Evolutionary conservation across 2,888 invertebrate species (phyloP).

Genomic region (Nymphalis polychloros): DNA sequence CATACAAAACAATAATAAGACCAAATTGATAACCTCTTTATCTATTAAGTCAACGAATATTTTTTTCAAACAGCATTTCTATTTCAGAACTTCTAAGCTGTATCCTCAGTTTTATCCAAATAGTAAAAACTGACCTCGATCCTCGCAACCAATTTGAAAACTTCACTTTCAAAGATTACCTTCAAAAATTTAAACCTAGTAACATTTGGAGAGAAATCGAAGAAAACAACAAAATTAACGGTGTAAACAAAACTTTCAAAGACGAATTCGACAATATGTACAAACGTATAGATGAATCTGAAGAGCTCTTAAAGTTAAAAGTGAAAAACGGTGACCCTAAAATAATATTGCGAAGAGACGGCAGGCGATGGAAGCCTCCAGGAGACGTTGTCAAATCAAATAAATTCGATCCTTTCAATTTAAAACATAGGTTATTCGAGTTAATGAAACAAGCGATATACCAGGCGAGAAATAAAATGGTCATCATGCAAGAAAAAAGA

Average conservation of each 20-base stretch:
- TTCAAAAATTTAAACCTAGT: conserved; percentile 49
- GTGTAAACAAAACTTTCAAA: conserved; percentile 38
- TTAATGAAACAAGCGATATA: conserved; percentile 63
- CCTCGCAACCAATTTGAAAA: conserved; percentile 12
- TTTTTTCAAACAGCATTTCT: not conserved
- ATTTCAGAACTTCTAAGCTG: conserved; percentile 1
- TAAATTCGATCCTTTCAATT: conserved; percentile 41
- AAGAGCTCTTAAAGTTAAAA: conserved; percentile 51
- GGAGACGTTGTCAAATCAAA: conserved; percentile 7
- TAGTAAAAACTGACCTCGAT: conserved; percentile 7
- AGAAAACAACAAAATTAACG: conserved; percentile 41
- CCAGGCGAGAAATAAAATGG: conserved; percentile 56
- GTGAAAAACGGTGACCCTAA: conserved; percentile 46
- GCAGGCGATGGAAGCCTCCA: conserved; percentile 47
- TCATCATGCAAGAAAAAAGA: conserved; percentile 54
- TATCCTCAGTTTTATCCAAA: not conserved
- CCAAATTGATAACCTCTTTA: no score
- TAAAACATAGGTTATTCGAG: conserved; percentile 50
- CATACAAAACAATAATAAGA: no score
- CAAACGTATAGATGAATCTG: conserved; percentile 50
- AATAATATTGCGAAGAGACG: conserved; percentile 37
- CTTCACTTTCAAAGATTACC: conserved; percentile 46
- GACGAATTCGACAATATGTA: conserved; percentile 48
- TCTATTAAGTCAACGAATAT: no score
- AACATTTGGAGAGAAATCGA: conserved; percentile 50